Evolutionary conservation across 2,888 invertebrate species (phyloP).

Genomic region (Parnassius smintheus): DNA sequence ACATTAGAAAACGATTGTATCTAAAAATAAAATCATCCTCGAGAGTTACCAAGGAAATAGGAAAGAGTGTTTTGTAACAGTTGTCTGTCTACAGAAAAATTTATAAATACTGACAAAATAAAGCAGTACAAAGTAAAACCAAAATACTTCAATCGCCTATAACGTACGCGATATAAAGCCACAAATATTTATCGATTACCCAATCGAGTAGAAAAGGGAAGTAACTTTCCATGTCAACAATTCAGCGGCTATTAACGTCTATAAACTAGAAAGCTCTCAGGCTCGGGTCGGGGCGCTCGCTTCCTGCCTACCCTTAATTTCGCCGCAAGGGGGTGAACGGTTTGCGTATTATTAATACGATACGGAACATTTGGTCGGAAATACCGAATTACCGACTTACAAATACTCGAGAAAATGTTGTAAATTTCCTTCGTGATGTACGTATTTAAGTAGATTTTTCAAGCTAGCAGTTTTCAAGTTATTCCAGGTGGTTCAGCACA

Average conservation of each 20-base stretch:
- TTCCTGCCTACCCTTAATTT: constrained; percentile 21
- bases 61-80: too few species aligned
- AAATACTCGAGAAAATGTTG: constrained; percentile 8
- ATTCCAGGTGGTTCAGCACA: too few species aligned
- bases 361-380: constrained; percentile 21
- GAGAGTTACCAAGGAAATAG: too few species aligned
- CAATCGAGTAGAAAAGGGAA: constrained; percentile 33
- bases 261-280: constrained; percentile 31
- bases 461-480: neutral
- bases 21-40: too few species aligned
- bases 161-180: constrained; percentile 21
- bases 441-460: constrained; percentile 4
- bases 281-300: constrained; percentile 18
- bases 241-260: constrained; percentile 36
- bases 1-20: too few species aligned
- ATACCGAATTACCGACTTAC: constrained; percentile 21
- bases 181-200: constrained; percentile 32
- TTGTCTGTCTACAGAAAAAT: too few species aligned
- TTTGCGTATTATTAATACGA: constrained; percentile 25
- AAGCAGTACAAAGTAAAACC: constrained; percentile 10
- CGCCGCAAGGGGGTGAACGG: constrained; percentile 17
- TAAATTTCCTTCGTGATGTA: constrained; percentile 7
- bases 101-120: neutral
- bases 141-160: constrained; percentile 12
- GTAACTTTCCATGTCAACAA: constrained; percentile 39